Conservation (phyloP, 2,888 invertebrate genomes). For the Thalpophila matura region DNA sequence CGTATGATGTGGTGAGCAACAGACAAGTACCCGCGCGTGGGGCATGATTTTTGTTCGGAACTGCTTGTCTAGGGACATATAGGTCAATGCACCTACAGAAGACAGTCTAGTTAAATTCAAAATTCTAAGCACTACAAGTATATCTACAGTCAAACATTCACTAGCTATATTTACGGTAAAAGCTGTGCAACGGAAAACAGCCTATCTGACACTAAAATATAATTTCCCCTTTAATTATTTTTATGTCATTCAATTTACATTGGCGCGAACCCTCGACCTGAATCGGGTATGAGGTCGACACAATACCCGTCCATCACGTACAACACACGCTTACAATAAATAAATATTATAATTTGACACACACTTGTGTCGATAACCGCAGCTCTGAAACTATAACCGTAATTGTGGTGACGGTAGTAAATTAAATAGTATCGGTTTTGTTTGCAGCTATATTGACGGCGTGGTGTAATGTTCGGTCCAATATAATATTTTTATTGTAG, state of each 20-base stretch:
- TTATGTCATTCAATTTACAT: constrained; percentile 58
- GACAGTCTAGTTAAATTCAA: neutral
- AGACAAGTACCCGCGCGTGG: too few species aligned
- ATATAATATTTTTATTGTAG: too few species aligned
- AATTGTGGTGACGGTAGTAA: constrained; percentile 59
- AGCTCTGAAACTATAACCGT: constrained; percentile 64
- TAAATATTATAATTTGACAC: constrained; percentile 82
- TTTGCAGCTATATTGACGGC: neutral
- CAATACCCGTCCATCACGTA: constrained; percentile 77
- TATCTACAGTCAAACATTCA: constrained; percentile 9
- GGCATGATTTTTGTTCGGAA: too few species aligned
- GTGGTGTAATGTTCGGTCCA: neutral
- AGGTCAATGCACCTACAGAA: too few species aligned
- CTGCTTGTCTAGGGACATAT: too few species aligned
- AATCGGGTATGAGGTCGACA: constrained; percentile 72
- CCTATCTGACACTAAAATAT: constrained; percentile 31
- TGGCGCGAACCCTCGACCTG: constrained; percentile 69
- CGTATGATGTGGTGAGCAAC: too few species aligned
- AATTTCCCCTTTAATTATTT: constrained; percentile 53
- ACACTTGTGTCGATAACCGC: constrained; percentile 73
- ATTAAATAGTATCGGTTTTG: constrained; percentile 36
- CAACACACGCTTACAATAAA: constrained; percentile 59
- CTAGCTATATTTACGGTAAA: neutral
- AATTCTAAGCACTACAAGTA: neutral
- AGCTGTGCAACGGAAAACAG: constrained; percentile 24